These are phyloP conservation scores for Pteria penguin DNA, from an alignment of 2,888 invertebrate genomes.

Conservation along the genomic window DNA sequence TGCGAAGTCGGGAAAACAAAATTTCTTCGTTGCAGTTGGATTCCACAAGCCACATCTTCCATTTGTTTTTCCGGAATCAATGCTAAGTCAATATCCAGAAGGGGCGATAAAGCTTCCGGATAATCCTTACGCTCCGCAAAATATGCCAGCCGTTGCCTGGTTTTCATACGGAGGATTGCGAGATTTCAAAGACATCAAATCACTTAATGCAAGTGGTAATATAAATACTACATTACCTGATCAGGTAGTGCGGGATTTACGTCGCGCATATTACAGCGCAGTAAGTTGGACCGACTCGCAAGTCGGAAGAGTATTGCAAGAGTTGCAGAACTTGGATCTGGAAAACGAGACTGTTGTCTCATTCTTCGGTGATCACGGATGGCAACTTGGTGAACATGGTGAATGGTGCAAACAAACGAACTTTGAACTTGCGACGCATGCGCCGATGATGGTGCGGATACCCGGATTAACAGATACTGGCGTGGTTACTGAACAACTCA, in stretches of 20 bases:
- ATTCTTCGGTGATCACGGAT: constrained; percentile 65
- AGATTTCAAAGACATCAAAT: constrained; percentile 48
- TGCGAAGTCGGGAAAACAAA: not conserved
- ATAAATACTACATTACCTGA: constrained; percentile 63
- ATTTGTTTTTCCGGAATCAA: constrained; percentile 82
- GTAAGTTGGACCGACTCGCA: constrained; percentile 2
- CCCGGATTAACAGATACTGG: constrained; percentile 64
- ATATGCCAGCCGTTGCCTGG: constrained; percentile 66
- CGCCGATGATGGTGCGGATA: constrained; percentile 65
- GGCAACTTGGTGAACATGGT: constrained; percentile 67
- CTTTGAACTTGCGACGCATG: constrained; percentile 66
- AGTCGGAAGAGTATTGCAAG: constrained; percentile 23
- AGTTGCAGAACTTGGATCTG: constrained; percentile 49
- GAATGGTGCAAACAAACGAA: constrained; percentile 68
- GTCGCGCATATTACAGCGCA: constrained; percentile 30
- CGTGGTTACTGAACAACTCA: constrained; percentile 54
- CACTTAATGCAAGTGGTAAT: constrained; percentile 52
- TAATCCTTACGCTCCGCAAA: constrained; percentile 57
- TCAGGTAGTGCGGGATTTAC: constrained; percentile 44
- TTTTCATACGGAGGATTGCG: constrained; percentile 54
- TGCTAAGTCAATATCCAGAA: constrained; percentile 83
- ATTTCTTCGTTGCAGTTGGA: constrained; percentile 15
- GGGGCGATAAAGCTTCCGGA: constrained; percentile 50
- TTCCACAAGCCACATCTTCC: constrained; percentile 15
- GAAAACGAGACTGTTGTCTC: constrained; percentile 57